These are phyloP conservation scores for Acrocephalus arundinaceus DNA, from an alignment of 2,113 vertebrate genomes.

Conservation along the genomic window DNA sequence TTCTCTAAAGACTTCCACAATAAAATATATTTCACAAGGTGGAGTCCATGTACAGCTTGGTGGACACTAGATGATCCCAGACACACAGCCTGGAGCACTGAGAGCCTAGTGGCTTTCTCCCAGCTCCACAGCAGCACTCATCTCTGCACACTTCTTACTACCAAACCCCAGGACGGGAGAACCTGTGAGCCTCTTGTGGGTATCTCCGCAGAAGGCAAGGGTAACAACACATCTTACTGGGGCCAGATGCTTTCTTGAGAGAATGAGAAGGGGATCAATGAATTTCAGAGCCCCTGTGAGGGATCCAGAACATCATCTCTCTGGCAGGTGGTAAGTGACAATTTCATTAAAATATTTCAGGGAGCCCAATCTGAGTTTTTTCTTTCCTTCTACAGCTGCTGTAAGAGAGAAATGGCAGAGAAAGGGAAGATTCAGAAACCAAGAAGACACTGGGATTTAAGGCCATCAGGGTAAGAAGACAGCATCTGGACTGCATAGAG, in stretches of 20 bases:
- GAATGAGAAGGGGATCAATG: background rate
- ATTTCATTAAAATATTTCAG: background rate
- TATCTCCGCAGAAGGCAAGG: background rate
- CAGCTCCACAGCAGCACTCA: background rate
- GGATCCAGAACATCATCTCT: background rate
- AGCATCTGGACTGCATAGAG: background rate
- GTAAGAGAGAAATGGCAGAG: background rate
- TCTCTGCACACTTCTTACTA: background rate
- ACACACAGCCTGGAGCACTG: rapidly evolving
- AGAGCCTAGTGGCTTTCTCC: background rate
- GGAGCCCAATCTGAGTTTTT: background rate
- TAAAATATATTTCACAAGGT: background rate
- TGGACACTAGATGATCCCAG: background rate
- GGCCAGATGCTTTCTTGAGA: background rate
- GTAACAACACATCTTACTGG: background rate
- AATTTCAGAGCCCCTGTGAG: background rate
- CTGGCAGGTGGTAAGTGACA: background rate
- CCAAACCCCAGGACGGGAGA: rapidly evolving
- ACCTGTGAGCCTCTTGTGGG: background rate
- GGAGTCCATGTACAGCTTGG: background rate
- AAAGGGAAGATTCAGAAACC: background rate
- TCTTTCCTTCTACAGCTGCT: background rate
- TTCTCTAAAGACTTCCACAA: background rate
- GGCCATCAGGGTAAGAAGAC: background rate
- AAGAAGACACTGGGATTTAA: background rate